Evolutionary conservation across 2,113 vertebrate species (phyloP).

Genomic region (Ceuthmochares aereus): DNA sequence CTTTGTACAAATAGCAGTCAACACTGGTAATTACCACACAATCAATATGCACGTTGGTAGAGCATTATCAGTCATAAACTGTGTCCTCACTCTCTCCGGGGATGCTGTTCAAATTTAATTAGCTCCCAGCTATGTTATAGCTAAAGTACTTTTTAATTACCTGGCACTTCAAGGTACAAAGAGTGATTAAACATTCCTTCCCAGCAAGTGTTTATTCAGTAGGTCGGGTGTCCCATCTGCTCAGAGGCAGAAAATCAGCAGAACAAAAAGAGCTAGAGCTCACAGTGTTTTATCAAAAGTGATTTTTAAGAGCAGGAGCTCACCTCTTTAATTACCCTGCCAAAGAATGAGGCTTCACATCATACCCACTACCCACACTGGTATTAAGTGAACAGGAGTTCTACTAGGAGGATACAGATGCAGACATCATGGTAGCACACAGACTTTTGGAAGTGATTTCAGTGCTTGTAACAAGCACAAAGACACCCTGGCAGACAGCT

Average conservation of each 20-base stretch:
- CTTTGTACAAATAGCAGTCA: background rate
- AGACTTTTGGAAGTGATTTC: background rate
- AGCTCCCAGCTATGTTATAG: background rate
- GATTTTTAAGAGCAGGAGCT: background rate
- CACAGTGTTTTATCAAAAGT: background rate
- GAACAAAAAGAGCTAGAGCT: background rate
- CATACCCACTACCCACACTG: background rate
- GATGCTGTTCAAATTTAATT: constrained; percentile 41
- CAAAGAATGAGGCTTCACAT: background rate
- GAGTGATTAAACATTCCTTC: constrained; percentile 38
- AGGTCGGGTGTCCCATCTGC: constrained; percentile 57
- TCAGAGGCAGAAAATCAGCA: constrained; percentile 10
- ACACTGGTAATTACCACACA: background rate
- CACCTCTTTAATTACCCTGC: background rate
- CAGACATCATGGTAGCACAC: background rate
- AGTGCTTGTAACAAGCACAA: rapidly evolving
- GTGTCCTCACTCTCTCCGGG: background rate
- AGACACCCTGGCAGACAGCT: background rate
- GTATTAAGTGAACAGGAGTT: background rate
- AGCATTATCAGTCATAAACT: constrained; percentile 25
- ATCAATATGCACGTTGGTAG: background rate
- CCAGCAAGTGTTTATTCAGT: constrained; percentile 67
- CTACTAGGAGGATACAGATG: background rate
- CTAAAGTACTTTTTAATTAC: constrained; percentile 40
- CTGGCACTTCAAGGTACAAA: constrained; percentile 31